phyloP scores from a whole-genome alignment of 2,888 invertebrate genomes.

The Theodoxus fluviatilis region DNA sequence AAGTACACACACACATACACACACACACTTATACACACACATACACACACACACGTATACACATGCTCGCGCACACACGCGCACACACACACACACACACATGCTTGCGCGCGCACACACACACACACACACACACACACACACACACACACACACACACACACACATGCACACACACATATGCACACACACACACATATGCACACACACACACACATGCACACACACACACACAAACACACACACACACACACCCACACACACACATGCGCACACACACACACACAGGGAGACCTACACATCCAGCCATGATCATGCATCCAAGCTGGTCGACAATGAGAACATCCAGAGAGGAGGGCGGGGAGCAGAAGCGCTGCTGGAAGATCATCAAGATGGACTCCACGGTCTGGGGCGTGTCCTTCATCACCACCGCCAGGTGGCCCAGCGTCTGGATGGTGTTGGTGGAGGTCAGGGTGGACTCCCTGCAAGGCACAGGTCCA shows the following conservation, averaged over 20 bases:
- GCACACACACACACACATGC: not conserved
- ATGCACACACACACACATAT: constrained; percentile 10
- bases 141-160: not conserved
- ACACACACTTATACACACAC: constrained; percentile 10
- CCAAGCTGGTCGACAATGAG: constrained; percentile 97
- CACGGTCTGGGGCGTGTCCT: constrained; percentile 91
- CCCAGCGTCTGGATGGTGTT: constrained; percentile 98
- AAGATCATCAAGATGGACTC: constrained; percentile 96
- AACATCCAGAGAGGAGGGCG: constrained; percentile 89
- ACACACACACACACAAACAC: not conserved
- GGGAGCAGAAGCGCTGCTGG: constrained; percentile 90
- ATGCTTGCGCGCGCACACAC: not conserved
- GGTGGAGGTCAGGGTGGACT: constrained; percentile 89
- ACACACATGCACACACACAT: no score
- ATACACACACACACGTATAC: not conserved
- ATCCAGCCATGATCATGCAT: constrained; percentile 90
- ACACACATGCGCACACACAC: not conserved
- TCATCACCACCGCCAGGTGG: constrained; percentile 85
- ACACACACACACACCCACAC: not conserved
- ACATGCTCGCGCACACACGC: not conserved
- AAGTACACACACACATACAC: not conserved
- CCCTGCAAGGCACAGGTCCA: constrained; percentile 69
- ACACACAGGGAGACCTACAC: constrained; percentile 54
- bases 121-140: not conserved
- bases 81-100: no score